phyloP scores from a whole-genome alignment of 2,113 vertebrate genomes.

The Malurus alboscapulatus region DNA sequence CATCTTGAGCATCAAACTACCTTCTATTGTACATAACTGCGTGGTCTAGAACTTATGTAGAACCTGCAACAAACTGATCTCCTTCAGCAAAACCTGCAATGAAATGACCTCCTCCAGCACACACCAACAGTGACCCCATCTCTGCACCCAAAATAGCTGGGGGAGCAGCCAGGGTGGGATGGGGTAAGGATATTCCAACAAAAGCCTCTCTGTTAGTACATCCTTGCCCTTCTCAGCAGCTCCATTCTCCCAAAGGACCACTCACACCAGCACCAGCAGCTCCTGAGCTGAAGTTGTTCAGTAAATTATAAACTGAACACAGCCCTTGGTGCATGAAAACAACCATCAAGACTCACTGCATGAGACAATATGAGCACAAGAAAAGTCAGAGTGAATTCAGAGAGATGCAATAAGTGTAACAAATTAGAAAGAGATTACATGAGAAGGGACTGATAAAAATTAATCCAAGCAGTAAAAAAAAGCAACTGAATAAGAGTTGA shows the following conservation, averaged over 20 bases:
- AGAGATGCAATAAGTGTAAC: background rate
- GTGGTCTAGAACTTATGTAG: background rate
- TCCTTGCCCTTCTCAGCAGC: background rate
- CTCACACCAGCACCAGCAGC: background rate
- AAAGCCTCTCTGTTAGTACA: background rate
- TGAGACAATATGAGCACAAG: background rate
- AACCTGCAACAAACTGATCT: background rate
- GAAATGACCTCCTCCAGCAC: background rate
- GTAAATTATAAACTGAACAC: background rate
- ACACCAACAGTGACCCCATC: fast-evolving
- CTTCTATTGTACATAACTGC: background rate
- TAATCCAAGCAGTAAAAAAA: background rate
- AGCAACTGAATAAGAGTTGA: background rate
- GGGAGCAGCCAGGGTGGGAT: background rate
- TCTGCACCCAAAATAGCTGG: background rate
- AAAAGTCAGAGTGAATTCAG: background rate
- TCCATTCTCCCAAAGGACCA: background rate
- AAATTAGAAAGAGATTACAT: background rate
- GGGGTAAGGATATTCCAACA: background rate
- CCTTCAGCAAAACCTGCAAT: background rate
- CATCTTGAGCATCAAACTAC: background rate
- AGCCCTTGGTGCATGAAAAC: background rate
- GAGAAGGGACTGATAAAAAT: background rate
- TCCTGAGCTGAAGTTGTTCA: background rate
- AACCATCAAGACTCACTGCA: background rate